phyloP scores from a whole-genome alignment of 2,797 vertebrate species.

The Peromyscus melanophrys region DNA sequence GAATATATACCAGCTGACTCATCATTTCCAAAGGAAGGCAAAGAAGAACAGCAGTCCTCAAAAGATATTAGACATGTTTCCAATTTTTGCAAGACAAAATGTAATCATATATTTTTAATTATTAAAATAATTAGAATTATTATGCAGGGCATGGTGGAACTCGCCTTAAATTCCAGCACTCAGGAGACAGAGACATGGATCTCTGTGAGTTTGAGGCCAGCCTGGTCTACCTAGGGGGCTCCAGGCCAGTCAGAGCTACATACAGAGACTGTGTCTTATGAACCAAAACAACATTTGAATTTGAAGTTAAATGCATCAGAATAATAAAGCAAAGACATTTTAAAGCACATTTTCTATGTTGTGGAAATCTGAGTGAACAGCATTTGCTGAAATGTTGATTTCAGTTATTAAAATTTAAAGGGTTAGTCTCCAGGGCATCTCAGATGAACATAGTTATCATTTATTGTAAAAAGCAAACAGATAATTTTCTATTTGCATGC shows the following conservation, averaged over 20 bases:
- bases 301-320: conserved; percentile 55
- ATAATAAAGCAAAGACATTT: conserved; percentile 85
- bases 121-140: conserved; percentile 23
- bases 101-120: neutral
- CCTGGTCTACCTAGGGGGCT: neutral
- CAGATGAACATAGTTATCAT: conserved; percentile 79
- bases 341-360: conserved; percentile 87
- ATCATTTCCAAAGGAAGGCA: no score
- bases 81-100: conserved; percentile 45
- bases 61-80: neutral
- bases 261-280: neutral
- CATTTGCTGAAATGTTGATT: conserved; percentile 87
- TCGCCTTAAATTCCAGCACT: neutral
- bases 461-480: conserved; percentile 76
- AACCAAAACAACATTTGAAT: neutral
- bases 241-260: neutral
- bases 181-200: no score
- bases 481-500: conserved; percentile 84
- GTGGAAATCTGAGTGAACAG: conserved; percentile 82
- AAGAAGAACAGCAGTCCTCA: neutral
- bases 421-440: conserved; percentile 84
- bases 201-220: neutral
- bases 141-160: no score
- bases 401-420: conserved; percentile 76
- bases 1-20: neutral